Conservation (phyloP, 2,113 vertebrate species). For the Triplophysa siluroides region DNA sequence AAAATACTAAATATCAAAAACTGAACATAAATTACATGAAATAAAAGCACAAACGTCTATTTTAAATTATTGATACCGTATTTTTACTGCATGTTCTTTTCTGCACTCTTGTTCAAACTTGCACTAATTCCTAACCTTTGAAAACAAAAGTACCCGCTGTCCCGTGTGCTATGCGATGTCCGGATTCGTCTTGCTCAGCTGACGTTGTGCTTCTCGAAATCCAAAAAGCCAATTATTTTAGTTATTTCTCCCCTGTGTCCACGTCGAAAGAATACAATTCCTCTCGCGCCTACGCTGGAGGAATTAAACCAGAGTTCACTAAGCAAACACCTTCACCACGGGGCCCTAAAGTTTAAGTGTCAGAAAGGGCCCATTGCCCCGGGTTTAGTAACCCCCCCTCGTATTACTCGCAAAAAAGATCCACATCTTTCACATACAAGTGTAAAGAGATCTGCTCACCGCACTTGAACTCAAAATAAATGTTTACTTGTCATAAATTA, state of each 20-base stretch:
- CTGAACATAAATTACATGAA: no score
- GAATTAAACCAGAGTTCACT: slow-evolving; percentile 9
- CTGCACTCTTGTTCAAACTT: no score
- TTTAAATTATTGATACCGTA: no score
- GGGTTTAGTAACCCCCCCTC: background rate
- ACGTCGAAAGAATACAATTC: background rate
- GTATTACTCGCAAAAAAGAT: slow-evolving; percentile 4
- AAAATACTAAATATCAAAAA: no score
- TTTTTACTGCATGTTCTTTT: no score
- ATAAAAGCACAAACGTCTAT: no score
- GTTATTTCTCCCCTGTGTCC: slow-evolving; percentile 8
- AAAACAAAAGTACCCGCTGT: background rate
- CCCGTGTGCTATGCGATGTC: background rate
- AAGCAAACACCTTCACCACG: background rate
- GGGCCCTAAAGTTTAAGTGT: slow-evolving; percentile 4
- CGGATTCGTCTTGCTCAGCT: slow-evolving; percentile 14
- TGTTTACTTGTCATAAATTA: slow-evolving; percentile 19
- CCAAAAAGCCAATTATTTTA: slow-evolving; percentile 21
- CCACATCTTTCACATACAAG: background rate
- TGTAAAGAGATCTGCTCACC: slow-evolving; percentile 24
- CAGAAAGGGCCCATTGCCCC: background rate
- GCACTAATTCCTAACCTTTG: no score
- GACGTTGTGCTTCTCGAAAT: slow-evolving; percentile 22
- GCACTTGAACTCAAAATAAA: slow-evolving; percentile 16
- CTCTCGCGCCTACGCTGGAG: background rate